Evolutionary conservation across 2,797 vertebrate species (phyloP), one percentile per base, ranked within the genome.

Genomic region (Acridotheres tristis): DNA sequence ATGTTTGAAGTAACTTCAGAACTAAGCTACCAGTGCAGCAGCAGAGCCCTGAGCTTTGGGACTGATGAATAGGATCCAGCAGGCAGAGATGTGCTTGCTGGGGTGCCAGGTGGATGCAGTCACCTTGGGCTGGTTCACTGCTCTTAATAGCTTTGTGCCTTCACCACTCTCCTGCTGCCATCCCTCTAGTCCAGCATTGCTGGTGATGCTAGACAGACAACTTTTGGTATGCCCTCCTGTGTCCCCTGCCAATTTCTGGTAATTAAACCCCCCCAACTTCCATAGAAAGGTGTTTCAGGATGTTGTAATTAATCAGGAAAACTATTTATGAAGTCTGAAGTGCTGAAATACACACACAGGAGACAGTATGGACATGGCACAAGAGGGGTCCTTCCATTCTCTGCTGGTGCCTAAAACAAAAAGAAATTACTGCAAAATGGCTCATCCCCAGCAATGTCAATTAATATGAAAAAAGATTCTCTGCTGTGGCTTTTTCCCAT

Each of bases 1-100:
- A 51, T 19, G 30, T 42, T 80, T 90, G 38, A 96, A 94, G 69
- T 66, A 53, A 69, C 16, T 78, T 85, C 38, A 63, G 68, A 93
- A 76, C 18, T 43, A 71, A 88, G 34, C 19, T 58, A 79, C 53
- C 3, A 48, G 23, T 81, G 19, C 11, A 51, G 23, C 10, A 4
- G 30, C 21, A 75, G 47, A 76, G 16, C 34, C 25, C 38, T 75
- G 65, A 78, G 51, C 26, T 88, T 76, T 84, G 45, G 43, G 75
- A 54, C 61, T 42, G 55, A 42, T 51, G 47, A 80, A 27, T 1
- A 61, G 6, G 10, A 25, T 18, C 47, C 72, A 92, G 63, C 55
- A 90, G 65, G 26, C 47, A 90, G 27, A 22, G 32, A 16, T 65
- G 20, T 47, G 15, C 34, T 90, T 40, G 25, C 45, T 80, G 45